Conservation (phyloP, 2,888 invertebrate species). For the Tinea semifulvella region DNA sequence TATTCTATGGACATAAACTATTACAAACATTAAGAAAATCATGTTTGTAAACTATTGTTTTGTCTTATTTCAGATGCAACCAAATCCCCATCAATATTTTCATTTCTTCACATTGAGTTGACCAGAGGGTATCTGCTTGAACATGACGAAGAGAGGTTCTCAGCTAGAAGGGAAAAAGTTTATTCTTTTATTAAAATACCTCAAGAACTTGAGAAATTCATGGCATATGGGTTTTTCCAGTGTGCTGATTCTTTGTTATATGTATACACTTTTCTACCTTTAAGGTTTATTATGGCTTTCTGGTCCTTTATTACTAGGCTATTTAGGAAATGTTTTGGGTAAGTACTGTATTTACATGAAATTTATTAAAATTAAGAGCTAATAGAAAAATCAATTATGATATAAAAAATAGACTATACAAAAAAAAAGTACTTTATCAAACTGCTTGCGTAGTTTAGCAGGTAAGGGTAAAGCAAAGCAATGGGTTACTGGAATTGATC, state of each 20-base stretch:
- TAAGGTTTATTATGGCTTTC: constrained; percentile 88
- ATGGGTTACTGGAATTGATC: too few species aligned
- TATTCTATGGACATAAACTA: background rate
- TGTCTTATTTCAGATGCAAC: constrained; percentile 37
- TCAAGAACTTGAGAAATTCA: constrained; percentile 89
- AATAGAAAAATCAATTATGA: too few species aligned
- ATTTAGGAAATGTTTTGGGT: constrained; percentile 78
- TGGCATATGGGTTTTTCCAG: constrained; percentile 93
- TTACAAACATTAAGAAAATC: too few species aligned
- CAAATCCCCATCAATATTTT: constrained; percentile 57
- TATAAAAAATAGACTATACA: too few species aligned
- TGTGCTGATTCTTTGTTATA: constrained; percentile 98
- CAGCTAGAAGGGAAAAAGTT: constrained; percentile 92
- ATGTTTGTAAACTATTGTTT: too few species aligned
- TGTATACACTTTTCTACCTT: constrained; percentile 96
- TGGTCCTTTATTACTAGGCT: constrained; percentile 82
- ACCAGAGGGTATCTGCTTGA: constrained; percentile 93
- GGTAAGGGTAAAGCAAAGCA: too few species aligned
- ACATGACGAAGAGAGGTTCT: constrained; percentile 94
- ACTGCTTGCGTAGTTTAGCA: too few species aligned
- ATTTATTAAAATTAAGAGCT: too few species aligned
- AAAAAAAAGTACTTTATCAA: too few species aligned
- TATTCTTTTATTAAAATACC: constrained; percentile 98
- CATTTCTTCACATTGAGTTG: constrained; percentile 86
- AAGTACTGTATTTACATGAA: constrained; percentile 27